Evolutionary conservation across 2,888 invertebrate genomes (phyloP), one percentile per base, ranked within the genome.

Genomic region (Leistus spinibarbis): DNA sequence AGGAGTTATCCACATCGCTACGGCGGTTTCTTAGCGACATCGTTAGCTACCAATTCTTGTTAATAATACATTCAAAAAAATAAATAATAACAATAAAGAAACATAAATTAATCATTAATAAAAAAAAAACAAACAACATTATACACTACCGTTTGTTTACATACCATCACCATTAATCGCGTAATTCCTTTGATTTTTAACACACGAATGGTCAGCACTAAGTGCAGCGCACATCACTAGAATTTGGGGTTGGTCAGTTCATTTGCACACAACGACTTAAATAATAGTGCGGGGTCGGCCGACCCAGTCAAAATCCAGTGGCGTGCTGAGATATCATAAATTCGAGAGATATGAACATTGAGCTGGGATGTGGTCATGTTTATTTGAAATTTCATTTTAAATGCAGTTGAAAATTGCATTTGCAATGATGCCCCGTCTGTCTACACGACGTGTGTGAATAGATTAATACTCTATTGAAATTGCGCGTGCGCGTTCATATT

Each of bases 1-100:
- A 95, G 89, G 82, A 82, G 84, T 84, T 82, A 84, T 81, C 83
- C 82, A 82, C 83, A 81, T 70, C 68, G 64, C 76, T 63, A 66
- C 81, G 84, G 84, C 84, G 82, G 81, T 82, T 82, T 82, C 85
- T 84, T 84, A 85, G 83, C 81, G 84, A 83, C 83, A 79, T 80
- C 81, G 77, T 68, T 69, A 76, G 24, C 54, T 69, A 54, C 70
- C 57, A 54, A 74, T 74, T 57, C 65, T 71, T 70, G 57, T 70
- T 70, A 70, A 60, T 66, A 69, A 20, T 57, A 56, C 24, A 54
- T 68, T 54, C 22, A 66, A 67, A 40, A 27, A 40, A 40, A 67
- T 67, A 69, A 57, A 57, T 20, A 62, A 57, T 24, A 27, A 69
- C 22, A 22, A 57, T n/a, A 69, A 16, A n/a, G n/a, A n/a, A n/a